A percentile compares a stretch with the other conserved stretches of the same genome.
These are phyloP conservation scores for Notolepis coatsorum DNA, from an alignment of 2,797 vertebrate genomes.

Conservation along the genomic window DNA sequence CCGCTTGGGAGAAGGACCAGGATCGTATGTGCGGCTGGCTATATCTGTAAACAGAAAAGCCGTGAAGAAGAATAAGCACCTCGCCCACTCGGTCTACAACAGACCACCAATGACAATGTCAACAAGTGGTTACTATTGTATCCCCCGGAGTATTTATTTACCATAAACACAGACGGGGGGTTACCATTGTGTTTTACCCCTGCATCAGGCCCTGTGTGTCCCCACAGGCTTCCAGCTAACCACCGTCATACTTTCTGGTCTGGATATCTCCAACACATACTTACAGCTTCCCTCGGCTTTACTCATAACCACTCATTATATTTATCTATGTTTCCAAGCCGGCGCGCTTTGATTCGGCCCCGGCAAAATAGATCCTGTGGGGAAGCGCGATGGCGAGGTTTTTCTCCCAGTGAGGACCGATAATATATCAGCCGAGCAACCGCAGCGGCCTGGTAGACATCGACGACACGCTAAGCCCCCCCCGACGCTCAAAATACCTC, in stretches of 20 bases:
- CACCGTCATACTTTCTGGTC: conserved; percentile 5
- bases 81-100: conserved; percentile 13
- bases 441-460: conserved; percentile 26
- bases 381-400: conserved; percentile 22
- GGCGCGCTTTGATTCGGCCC: conserved; percentile 44
- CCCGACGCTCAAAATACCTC: conserved; percentile 48
- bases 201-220: background rate
- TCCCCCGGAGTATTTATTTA: conserved; percentile 3
- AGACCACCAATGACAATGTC: conserved; percentile 2
- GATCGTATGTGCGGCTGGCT: conserved; percentile 78
- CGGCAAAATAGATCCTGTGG: conserved; percentile 30
- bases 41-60: conserved; percentile 72
- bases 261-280: conserved; percentile 38
- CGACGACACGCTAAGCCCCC: conserved; percentile 35
- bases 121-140: background rate
- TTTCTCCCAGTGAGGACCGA: conserved; percentile 32
- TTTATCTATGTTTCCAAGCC: conserved; percentile 43
- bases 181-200: background rate
- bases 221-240: background rate
- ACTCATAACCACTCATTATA: conserved; percentile 45
- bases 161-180: background rate
- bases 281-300: conserved; percentile 37
- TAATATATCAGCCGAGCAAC: conserved; percentile 56
- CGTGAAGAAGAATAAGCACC: conserved; percentile 18
- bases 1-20: conserved; percentile 87